These are phyloP conservation scores for Neoaliturus tenellus DNA, from an alignment of 2,888 invertebrate genomes.

Conservation along the genomic window DNA sequence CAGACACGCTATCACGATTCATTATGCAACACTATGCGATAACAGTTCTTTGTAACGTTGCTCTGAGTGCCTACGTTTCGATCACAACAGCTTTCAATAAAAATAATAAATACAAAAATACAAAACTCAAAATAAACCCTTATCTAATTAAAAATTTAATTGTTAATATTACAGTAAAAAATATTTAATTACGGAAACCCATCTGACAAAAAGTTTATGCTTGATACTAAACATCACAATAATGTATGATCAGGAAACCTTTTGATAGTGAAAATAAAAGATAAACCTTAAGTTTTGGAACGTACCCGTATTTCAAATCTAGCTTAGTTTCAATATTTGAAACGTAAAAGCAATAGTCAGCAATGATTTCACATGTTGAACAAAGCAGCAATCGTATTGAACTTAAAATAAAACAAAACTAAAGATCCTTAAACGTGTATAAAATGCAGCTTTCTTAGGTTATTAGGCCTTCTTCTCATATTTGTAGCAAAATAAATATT, in stretches of 20 bases:
- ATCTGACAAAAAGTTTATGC: background rate
- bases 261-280: no score
- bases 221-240: background rate
- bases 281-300: no score
- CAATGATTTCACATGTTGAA: no score
- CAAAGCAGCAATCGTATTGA: background rate
- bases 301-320: no score
- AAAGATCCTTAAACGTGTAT: background rate
- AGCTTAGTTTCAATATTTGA: no score
- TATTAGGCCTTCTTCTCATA: no score
- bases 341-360: no score
- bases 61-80: background rate
- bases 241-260: no score
- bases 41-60: background rate
- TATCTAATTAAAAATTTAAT: background rate
- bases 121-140: background rate
- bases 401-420: background rate
- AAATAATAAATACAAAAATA: background rate
- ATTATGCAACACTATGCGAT: background rate
- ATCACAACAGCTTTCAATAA: conserved; percentile 10
- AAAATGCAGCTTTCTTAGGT: background rate
- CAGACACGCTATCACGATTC: background rate
- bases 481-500: background rate
- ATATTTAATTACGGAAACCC: background rate
- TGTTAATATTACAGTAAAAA: background rate